Conservation (phyloP, 1,140 invertebrate genomes). For the Palaemon carinicauda region DNA sequence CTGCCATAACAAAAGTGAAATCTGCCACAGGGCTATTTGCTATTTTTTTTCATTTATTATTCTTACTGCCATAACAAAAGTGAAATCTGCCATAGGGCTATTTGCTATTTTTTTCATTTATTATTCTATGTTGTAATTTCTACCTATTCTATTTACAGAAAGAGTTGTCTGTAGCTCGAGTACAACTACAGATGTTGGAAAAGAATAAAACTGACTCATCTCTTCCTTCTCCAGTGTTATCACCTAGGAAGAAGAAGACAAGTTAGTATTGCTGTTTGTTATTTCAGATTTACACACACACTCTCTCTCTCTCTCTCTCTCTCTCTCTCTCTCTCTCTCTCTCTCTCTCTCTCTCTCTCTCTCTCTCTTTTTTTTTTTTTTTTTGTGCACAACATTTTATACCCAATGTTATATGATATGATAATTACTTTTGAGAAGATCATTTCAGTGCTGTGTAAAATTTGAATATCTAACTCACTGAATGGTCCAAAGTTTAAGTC, state of each 20-base stretch:
- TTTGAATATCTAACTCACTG: too few relatives aligned
- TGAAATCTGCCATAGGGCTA: neutral
- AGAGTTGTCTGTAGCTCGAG: conserved; percentile 47
- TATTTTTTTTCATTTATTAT: too few relatives aligned
- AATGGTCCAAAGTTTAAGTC: too few relatives aligned
- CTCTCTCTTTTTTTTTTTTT: neutral
- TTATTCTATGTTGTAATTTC: neutral
- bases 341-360: too few relatives aligned
- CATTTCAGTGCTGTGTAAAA: too few relatives aligned
- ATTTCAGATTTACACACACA: neutral
- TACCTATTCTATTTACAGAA: conserved; percentile 62
- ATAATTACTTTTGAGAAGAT: too few relatives aligned
- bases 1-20: too few relatives aligned
- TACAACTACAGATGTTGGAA: conserved; percentile 44
- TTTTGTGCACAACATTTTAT: neutral
- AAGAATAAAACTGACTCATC: conserved; percentile 72
- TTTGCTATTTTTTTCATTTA: neutral
- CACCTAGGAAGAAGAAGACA: conserved; percentile 36
- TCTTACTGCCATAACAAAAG: neutral
- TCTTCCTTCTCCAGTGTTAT: neutral
- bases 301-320: too few relatives aligned
- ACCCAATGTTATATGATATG: neutral
- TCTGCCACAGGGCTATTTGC: too few relatives aligned
- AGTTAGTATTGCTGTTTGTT: neutral
- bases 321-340: too few relatives aligned